These are phyloP conservation scores for Tetragnatha montana DNA, from an alignment of 2,888 invertebrate species.

Conservation along the genomic window DNA sequence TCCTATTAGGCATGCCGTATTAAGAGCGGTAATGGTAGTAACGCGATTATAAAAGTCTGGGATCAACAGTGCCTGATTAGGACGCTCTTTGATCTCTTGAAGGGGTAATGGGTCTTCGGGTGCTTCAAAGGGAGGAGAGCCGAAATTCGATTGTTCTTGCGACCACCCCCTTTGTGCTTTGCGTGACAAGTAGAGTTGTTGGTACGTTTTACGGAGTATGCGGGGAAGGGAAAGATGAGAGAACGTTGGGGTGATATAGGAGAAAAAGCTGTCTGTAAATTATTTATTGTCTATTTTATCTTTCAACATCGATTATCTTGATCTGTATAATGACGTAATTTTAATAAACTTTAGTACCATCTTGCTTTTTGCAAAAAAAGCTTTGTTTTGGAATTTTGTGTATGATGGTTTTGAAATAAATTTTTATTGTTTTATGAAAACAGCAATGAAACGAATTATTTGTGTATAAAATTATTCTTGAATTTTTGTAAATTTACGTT, in stretches of 20 bases:
- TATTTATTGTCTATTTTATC: too few relatives aligned
- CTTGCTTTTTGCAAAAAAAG: too few relatives aligned
- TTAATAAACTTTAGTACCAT: too few relatives aligned
- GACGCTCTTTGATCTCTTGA: slow-evolving; percentile 41
- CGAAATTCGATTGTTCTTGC: background rate
- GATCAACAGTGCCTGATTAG: slow-evolving; percentile 42
- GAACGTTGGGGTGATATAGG: background rate
- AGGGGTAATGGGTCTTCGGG: slow-evolving; percentile 20
- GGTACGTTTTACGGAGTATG: background rate
- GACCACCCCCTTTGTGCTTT: background rate
- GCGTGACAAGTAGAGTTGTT: too few relatives aligned
- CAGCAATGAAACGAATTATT: too few relatives aligned
- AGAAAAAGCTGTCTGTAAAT: background rate
- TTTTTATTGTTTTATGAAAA: too few relatives aligned
- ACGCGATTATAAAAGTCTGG: slow-evolving; percentile 50
- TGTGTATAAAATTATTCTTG: too few relatives aligned
- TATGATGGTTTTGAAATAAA: too few relatives aligned
- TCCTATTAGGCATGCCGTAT: slow-evolving; percentile 52
- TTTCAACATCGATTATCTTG: too few relatives aligned
- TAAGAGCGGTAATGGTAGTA: slow-evolving; percentile 51
- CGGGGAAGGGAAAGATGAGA: background rate
- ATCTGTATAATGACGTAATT: too few relatives aligned
- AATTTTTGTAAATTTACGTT: too few relatives aligned
- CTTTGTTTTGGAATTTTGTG: too few relatives aligned
- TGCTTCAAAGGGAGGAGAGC: background rate